These are phyloP conservation scores for Phragmatobia fuliginosa DNA, from an alignment of 2,888 invertebrate species.

Conservation along the genomic window DNA sequence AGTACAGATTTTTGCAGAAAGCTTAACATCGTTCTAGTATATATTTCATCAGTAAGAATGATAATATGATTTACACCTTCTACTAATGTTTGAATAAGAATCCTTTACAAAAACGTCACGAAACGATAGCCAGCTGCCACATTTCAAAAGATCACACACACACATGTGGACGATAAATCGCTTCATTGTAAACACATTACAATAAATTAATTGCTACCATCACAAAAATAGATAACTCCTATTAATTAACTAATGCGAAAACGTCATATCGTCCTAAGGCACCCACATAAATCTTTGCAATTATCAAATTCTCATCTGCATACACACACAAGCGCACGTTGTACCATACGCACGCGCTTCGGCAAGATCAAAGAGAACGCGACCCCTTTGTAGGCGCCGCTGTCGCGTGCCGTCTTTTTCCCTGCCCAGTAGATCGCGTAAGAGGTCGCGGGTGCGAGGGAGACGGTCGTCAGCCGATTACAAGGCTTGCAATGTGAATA, in stretches of 20 bases:
- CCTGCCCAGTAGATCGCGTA: conserved; percentile 65
- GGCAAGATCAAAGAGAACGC: conserved; percentile 84
- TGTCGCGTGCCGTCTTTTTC: conserved; percentile 83
- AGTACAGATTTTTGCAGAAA: neutral
- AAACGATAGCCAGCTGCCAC: neutral
- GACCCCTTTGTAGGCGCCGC: conserved; percentile 85
- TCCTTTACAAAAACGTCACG: neutral
- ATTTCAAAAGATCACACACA: conserved; percentile 16
- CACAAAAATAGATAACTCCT: conserved; percentile 37
- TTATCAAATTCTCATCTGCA: conserved; percentile 87
- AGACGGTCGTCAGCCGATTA: conserved; percentile 76
- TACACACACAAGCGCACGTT: conserved; percentile 71
- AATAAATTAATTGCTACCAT: conserved; percentile 21
- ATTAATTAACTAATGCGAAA: conserved; percentile 53
- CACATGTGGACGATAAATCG: conserved; percentile 15
- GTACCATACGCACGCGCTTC: conserved; percentile 81
- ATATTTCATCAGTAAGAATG: neutral
- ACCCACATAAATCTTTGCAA: conserved; percentile 83
- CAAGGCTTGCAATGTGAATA: conserved; percentile 85
- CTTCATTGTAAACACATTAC: conserved; percentile 18
- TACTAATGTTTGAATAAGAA: neutral
- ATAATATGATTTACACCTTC: neutral
- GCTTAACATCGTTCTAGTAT: neutral
- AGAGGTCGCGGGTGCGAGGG: conserved; percentile 67
- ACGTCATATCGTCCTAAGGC: conserved; percentile 49